Evolutionary conservation across 2,797 vertebrate genomes (phyloP).

Genomic region (Ispidina picta): DNA sequence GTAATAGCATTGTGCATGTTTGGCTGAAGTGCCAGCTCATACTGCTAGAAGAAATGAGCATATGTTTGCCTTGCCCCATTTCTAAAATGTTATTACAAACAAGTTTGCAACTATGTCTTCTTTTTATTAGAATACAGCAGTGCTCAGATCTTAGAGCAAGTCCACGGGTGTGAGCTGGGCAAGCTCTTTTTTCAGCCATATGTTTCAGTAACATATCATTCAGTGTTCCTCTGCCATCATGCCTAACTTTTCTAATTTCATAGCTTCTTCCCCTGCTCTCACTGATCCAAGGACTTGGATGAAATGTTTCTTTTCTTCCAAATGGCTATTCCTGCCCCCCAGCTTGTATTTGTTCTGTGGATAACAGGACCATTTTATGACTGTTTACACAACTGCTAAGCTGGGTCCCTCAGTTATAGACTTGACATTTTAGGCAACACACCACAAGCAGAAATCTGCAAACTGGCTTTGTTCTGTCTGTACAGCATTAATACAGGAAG

Average conservation of each 20-base stretch:
- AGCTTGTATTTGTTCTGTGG: slow-evolving; percentile 4
- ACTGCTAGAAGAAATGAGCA: neutral
- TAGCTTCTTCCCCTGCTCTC: slow-evolving; percentile 8
- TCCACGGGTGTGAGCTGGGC: fast-evolving
- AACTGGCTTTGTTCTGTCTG: neutral
- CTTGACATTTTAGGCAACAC: neutral
- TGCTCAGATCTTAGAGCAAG: neutral
- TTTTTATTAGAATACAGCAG: neutral
- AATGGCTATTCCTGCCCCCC: slow-evolving; percentile 1
- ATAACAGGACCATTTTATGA: neutral
- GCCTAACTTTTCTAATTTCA: neutral
- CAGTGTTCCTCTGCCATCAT: neutral
- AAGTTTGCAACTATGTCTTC: neutral
- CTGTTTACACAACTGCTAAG: neutral
- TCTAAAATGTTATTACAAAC: neutral
- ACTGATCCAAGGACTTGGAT: neutral
- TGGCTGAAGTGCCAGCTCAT: neutral
- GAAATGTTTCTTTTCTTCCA: neutral
- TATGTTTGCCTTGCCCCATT: neutral
- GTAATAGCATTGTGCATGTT: neutral
- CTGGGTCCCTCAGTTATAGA: neutral
- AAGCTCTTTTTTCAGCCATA: neutral
- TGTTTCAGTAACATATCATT: neutral
- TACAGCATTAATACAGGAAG: neutral
- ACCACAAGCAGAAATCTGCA: neutral